These are phyloP conservation scores for Rattus rattus DNA, from an alignment of 2,113 vertebrate genomes.

Conservation along the genomic window DNA sequence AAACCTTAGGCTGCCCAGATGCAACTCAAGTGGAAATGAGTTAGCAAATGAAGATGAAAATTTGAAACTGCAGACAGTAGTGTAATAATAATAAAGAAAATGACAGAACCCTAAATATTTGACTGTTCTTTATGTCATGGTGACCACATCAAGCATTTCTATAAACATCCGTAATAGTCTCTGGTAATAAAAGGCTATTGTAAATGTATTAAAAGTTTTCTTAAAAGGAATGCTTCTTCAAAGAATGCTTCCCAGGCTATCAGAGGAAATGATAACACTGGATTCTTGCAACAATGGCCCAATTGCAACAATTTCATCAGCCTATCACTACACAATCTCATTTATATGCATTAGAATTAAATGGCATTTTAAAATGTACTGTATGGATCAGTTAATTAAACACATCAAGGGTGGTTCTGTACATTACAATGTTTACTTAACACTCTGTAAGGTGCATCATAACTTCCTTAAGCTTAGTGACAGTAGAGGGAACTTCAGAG, in stretches of 20 bases:
- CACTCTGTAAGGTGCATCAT: background rate
- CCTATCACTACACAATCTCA: background rate
- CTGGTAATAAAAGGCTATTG: conserved; percentile 48
- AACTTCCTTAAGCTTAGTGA: background rate
- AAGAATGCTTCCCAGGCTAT: background rate
- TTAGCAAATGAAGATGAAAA: conserved; percentile 46
- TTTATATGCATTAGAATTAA: background rate
- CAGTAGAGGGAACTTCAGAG: background rate
- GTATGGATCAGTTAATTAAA: background rate
- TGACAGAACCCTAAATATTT: conserved; percentile 36
- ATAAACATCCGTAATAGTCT: background rate
- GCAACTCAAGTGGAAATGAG: conserved; percentile 29
- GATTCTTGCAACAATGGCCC: background rate
- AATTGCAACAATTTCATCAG: background rate
- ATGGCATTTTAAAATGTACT: background rate
- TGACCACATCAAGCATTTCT: background rate
- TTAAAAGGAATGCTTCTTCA: background rate
- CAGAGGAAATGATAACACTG: background rate
- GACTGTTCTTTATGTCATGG: background rate
- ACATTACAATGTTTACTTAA: background rate
- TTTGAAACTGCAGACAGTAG: background rate
- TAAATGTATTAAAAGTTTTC: background rate
- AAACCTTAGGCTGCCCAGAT: background rate
- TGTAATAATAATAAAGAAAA: conserved; percentile 3
- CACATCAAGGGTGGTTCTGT: background rate